Base-by-base conservation (phyloP, 2,888 invertebrate genomes). In the Macrophya annulata region DNA sequence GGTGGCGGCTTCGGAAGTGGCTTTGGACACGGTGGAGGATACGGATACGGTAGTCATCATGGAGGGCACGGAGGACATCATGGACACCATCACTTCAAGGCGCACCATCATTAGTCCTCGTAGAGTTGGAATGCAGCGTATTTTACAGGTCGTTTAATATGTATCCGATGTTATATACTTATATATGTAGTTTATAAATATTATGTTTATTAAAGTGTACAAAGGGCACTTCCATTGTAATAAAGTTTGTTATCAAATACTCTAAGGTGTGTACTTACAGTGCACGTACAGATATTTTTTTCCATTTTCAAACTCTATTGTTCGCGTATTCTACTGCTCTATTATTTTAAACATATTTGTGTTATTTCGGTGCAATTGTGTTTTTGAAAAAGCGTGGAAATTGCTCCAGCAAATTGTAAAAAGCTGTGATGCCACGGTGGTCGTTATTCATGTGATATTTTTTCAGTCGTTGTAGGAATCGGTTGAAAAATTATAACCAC, bases 1-100 rank as follows among this genome's bases (percentile, higher is more conserved):
- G 62, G 62, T 25, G 59, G 62, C 59, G 83, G 83, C 68, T 83
- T 83, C 83, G 83, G 83, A 65, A 65, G 68, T 83, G 83, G 83
- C 37, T 83, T 68, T 31, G 83, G 83, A 51, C 68, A 83, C n/a
- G 83, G 83, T 51, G 83, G 45, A 31, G 83, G 45, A 31, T 45
- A 71, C 48, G 83, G 83, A 83, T 68, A 83, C 48, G 82, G 82
- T 65, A 25, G 48, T 21, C 65, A 48, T 21, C 65, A 77, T 37
- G 81, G 59, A 40, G 37, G 17, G 15, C 62, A 79, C 59, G 79
- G 62, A 62, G 62, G 59, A 37, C 68, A 82, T 51, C 71, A 71
- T 10, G 81, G 81, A 17, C 81, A 81, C 83, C 83, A 83, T 51
- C 83, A 83, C 81, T 81, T 62, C 62, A 81, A 81, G 62, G 45